Conservation (phyloP, 2,888 invertebrate species). For the Temnothorax rugatulus region DNA sequence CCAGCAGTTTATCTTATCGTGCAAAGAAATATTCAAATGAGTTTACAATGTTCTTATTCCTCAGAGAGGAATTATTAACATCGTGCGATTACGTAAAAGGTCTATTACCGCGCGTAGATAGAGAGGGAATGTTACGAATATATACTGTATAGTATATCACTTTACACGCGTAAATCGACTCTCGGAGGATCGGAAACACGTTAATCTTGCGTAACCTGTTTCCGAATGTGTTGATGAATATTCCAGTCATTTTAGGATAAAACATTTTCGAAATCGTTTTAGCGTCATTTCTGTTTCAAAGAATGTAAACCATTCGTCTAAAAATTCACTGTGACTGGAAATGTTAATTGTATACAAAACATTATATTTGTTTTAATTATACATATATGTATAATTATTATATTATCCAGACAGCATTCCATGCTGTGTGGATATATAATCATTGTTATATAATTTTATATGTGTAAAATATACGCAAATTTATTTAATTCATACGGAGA, state of each 20-base stretch:
- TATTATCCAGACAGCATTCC: background rate
- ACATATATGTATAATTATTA: background rate
- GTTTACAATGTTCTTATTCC: background rate
- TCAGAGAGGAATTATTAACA: background rate
- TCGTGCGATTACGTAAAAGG: background rate
- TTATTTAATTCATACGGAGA: background rate
- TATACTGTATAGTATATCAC: background rate
- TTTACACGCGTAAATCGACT: background rate
- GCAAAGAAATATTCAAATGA: background rate
- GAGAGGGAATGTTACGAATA: background rate
- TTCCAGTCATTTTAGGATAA: background rate
- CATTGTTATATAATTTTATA: background rate
- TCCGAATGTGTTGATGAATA: background rate
- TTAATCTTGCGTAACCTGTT: background rate
- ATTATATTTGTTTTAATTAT: background rate
- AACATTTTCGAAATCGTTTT: background rate
- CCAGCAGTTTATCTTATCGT: background rate
- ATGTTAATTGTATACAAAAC: background rate
- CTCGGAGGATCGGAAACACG: background rate
- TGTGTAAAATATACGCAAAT: background rate
- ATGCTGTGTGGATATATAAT: background rate
- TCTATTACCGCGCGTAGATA: background rate
- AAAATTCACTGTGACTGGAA: background rate
- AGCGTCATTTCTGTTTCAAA: background rate
- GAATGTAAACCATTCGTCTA: background rate